phyloP scores from a whole-genome alignment of 1,140 invertebrate species.

The Chlorops oryzae region DNA sequence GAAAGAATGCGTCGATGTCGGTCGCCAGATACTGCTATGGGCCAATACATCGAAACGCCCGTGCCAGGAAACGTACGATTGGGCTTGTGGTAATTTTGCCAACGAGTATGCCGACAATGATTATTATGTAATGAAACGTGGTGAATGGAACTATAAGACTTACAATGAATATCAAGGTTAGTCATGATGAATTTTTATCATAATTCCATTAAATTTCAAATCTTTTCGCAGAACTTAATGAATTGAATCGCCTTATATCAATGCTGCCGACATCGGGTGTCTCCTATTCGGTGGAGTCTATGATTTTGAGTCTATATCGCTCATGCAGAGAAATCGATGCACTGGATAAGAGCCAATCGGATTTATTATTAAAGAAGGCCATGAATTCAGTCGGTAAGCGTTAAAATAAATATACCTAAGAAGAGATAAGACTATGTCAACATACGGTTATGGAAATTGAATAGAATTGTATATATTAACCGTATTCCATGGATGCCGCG shows the following conservation, averaged over 20 bases:
- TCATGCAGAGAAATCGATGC: constrained; percentile 41
- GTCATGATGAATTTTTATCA: neutral
- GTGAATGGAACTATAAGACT: constrained; percentile 46
- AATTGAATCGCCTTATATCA: constrained; percentile 45
- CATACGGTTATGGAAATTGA: too few species aligned
- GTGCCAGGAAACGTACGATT: constrained; percentile 43
- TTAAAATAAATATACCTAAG: too few species aligned
- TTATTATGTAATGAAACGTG: constrained; percentile 43
- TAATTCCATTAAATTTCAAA: neutral
- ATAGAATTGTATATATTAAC: too few species aligned
- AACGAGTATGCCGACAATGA: constrained; percentile 34
- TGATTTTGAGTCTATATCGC: constrained; percentile 36
- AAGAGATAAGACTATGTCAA: too few species aligned
- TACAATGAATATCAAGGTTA: constrained; percentile 46
- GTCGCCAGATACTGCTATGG: constrained; percentile 40
- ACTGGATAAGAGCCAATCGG: constrained; percentile 41
- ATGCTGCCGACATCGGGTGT: constrained; percentile 36
- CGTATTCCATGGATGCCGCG: too few species aligned
- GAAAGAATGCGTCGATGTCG: constrained; percentile 41
- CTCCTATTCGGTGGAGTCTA: constrained; percentile 36
- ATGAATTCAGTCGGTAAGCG: constrained; percentile 41
- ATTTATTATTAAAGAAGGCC: constrained; percentile 34
- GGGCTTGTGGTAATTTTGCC: constrained; percentile 43
- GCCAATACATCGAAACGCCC: constrained; percentile 38
- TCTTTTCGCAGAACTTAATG: constrained; percentile 32